Conservation (phyloP, 2,888 invertebrate genomes). For the Scaptomyza parva region DNA sequence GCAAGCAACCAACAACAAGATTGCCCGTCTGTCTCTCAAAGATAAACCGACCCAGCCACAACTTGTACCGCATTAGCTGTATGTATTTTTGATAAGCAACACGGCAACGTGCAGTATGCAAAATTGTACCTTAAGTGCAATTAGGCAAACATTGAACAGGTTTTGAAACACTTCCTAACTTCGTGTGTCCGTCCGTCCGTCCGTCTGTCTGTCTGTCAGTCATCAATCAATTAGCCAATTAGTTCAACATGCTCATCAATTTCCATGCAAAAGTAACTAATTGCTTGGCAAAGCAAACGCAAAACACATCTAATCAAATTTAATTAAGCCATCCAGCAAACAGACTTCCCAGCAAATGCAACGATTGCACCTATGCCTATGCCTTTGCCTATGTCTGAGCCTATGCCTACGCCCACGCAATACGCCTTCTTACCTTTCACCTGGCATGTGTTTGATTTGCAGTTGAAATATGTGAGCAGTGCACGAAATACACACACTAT, state of each 20-base stretch:
- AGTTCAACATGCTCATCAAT: slow-evolving; percentile 70
- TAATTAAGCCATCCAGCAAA: slow-evolving; percentile 74
- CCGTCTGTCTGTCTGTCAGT: slow-evolving; percentile 20
- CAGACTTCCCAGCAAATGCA: slow-evolving; percentile 48
- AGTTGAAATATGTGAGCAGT: slow-evolving; percentile 67
- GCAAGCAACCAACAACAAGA: slow-evolving; percentile 34
- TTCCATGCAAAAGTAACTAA: slow-evolving; percentile 74
- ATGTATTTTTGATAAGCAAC: slow-evolving; percentile 47
- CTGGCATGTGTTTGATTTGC: slow-evolving; percentile 69
- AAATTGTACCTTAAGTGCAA: slow-evolving; percentile 41
- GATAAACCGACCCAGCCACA: slow-evolving; percentile 29
- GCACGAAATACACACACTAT: slow-evolving; percentile 61
- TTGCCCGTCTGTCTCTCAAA: slow-evolving; percentile 24
- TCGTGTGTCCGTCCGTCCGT: slow-evolving; percentile 4
- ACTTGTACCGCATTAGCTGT: slow-evolving; percentile 18
- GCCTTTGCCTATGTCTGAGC: slow-evolving; percentile 30
- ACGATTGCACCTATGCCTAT: slow-evolving; percentile 29
- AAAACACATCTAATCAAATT: slow-evolving; percentile 77
- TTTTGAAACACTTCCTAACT: background rate
- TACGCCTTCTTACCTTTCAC: slow-evolving; percentile 31
- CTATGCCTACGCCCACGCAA: slow-evolving; percentile 24
- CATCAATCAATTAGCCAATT: slow-evolving; percentile 79
- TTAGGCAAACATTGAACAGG: slow-evolving; percentile 47
- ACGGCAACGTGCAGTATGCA: slow-evolving; percentile 18
- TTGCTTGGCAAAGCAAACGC: slow-evolving; percentile 54